phyloP scores from a whole-genome alignment of 2,113 vertebrate genomes.

The Corydoras maculifer region DNA sequence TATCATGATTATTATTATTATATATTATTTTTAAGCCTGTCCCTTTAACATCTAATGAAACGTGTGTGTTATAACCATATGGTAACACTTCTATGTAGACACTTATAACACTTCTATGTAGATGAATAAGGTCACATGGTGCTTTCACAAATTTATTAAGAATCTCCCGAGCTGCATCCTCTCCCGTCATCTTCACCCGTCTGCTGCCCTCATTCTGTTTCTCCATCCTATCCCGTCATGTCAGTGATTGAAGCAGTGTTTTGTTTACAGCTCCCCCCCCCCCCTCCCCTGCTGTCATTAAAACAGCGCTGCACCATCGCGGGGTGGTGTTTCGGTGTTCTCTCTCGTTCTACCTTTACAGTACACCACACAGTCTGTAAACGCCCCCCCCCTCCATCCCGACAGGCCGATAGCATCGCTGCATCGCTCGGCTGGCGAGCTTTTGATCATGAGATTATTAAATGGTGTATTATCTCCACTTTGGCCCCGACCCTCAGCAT shows the following conservation, averaged over 20 bases:
- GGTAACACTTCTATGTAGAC: no score
- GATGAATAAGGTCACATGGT: no score
- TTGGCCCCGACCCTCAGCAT: no score
- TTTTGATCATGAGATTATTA: conserved; percentile 22
- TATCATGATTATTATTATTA: no score
- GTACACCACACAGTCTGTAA: background rate
- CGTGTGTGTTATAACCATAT: no score
- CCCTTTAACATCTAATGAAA: no score
- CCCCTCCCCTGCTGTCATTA: conserved; percentile 2
- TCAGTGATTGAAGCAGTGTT: background rate
- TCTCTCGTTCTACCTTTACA: background rate
- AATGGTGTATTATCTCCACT: background rate
- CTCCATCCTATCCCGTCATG: background rate
- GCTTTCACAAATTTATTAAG: no score
- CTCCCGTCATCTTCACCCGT: conserved; percentile 7
- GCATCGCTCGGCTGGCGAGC: background rate
- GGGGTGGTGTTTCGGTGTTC: conserved; percentile 15
- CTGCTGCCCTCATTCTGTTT: background rate
- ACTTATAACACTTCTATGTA: no score
- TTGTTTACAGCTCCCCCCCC: background rate
- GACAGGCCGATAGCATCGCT: background rate
- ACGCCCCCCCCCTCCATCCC: background rate
- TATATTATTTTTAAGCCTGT: no score
- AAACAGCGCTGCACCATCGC: background rate
- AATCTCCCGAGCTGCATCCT: no score